phyloP scores from a whole-genome alignment of 2,797 vertebrate species.

The Telmatherina bonti region DNA sequence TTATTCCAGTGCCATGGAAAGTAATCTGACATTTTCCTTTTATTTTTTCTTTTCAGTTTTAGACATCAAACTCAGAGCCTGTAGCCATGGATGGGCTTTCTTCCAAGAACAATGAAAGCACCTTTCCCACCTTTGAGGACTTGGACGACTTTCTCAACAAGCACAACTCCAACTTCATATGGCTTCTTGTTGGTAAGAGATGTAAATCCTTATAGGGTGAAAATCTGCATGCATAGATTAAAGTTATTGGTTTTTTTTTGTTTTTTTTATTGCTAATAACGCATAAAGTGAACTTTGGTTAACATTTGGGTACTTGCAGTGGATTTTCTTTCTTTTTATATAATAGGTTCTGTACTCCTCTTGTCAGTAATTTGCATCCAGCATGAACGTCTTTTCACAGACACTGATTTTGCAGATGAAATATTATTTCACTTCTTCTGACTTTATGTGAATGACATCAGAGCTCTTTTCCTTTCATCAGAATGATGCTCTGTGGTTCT shows the following conservation, averaged over 20 bases:
- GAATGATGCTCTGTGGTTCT: not conserved
- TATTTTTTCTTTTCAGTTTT: constrained; percentile 62
- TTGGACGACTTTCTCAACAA: constrained; percentile 92
- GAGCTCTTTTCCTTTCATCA: not conserved
- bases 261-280: too few relatives aligned
- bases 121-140: constrained; percentile 90
- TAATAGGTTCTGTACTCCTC: not conserved
- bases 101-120: constrained; percentile 89
- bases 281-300: not conserved
- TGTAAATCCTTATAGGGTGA: not conserved
- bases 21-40: constrained; percentile 8
- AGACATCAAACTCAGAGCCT: constrained; percentile 61
- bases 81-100: constrained; percentile 89
- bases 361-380: not conserved
- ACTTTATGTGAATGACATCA: too few relatives aligned
- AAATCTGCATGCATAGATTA: not conserved
- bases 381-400: not conserved
- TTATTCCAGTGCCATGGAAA: not conserved
- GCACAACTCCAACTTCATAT: constrained; percentile 96
- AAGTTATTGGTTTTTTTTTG: too few relatives aligned
- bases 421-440: too few relatives aligned
- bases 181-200: constrained; percentile 97
- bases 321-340: not conserved
- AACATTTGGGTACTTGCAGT: not conserved
- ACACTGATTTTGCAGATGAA: too few relatives aligned